Evolutionary conservation across 30 jellyfish, hydroid and myxozoan species (phyloP), one percentile per base, ranked within the genome.

Genomic region (Turritopsis dohrnii): DNA sequence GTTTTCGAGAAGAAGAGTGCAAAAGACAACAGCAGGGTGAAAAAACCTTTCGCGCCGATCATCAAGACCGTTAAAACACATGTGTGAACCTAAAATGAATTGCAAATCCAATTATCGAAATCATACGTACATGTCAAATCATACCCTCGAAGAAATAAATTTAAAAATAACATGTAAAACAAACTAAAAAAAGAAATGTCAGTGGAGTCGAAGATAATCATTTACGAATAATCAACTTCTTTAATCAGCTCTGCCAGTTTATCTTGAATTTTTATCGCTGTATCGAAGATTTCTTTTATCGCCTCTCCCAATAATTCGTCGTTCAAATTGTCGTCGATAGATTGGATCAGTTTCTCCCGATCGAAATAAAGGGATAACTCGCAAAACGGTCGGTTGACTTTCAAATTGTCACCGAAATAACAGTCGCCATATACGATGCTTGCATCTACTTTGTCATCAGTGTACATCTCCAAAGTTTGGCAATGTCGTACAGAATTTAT

Each of bases 321-420:
- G 65, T 77, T 65, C 41, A 76, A 8, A 77, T 72, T 26, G 0
- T 71, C 76, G 20, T 54, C 71, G 52, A 85, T 28, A 16, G 79
- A 75, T 1, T 52, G 23, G 21, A 21, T 79, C 71, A 88, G 66
- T 19, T 71, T 66, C 20, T 83, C 86, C 25, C 92, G 81, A 54
- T 88, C 76, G 74, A 79, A 88, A 18, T 79, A 8, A 8, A 88
- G 25, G 76, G 88, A 21, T 5, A 88, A 25, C 52, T 88, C 96
- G 29, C 96, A 88, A 60, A 88, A 88, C 23, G 71, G 86, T 65
- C 92, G 88, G 22, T 22, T 65, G 8, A 82, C 41, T 69, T 65
- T 65, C 52, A 88, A 28, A 16, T 88, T 85, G 21, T 88, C 77
- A 0, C 96, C 96, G 25, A 87, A 52, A 79, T 74, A 88, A 5